Base-by-base conservation (phyloP, 2,888 invertebrate species). In the Eupithecia inturbata region DNA sequence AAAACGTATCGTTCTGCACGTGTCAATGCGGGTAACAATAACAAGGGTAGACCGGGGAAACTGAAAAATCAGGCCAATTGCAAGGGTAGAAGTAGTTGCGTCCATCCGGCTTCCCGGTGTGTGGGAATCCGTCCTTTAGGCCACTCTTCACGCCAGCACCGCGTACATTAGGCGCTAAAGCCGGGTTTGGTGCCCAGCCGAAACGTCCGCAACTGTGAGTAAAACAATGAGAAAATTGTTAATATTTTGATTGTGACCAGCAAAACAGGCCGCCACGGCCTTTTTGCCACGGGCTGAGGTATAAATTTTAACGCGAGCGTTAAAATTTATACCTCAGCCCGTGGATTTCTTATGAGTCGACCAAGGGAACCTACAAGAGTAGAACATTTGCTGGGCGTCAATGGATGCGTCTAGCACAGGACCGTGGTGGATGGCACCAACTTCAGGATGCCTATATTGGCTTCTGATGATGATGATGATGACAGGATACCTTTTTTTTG, bases 171-270 rank as follows among this genome's bases (percentile, higher is more conserved):
- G 63, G 63, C 3, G 63, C 63, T 16, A 64, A n/a, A 10, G 63
- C 63, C 12, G 63, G 63, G 36, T 64, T 64, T 0, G 63, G 63
- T 33, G 33, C 31, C 63, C 63, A 64, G 63, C 63, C 63, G 12
- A 57, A 57, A 26, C 57, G 57, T 14, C 57, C 57, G 57, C 57
- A 57, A 57, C 63, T 64, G 33, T 19, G n/a, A n/a, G n/a, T n/a
- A n/a, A n/a, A 64, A 64, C n/a, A 64, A 33, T 1, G 19, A 64
- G 3, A 53, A 53, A 3, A n/a, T n/a, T 6, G 6, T n/a, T 49
- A 49, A 33, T n/a, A 6, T n/a, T 49, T n/a, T 6, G 33, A 33
- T 33, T 33, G 33, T 33, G 33, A 33, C 33, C 33, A n/a, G n/a
- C n/a, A n/a, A n/a, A n/a, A n/a, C n/a, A n/a, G n/a, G n/a, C n/a